Base-by-base conservation (phyloP, 2,113 vertebrate species). In the Barnardius zonarius region DNA sequence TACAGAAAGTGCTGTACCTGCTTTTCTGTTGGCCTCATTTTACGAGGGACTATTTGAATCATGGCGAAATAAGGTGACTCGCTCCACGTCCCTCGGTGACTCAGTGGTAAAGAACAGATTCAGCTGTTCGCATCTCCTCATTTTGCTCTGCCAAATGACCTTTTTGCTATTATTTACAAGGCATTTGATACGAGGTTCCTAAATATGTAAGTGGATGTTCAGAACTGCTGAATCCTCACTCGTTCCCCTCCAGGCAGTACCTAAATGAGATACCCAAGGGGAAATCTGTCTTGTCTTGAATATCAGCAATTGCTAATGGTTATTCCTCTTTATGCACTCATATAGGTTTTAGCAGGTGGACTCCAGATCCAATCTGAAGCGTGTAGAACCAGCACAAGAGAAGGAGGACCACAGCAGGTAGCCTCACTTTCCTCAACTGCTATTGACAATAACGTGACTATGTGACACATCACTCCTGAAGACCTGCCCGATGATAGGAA, bases 161-260 rank as follows among this genome's bases (percentile, higher is more conserved):
- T 75, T 89, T 89, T 63, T 15, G 5, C 74, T 83, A 0, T 77
- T 79, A 95, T 94, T 82, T 35, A 68, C n/a, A 69, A 86, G 6
- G 1, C n/a, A 28, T 94, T 88, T 84, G 55, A 83, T 83, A 72
- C 61, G 33, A 93, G 19, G 31, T 73, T 89, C 83, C 88, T 95
- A 76, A 95, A 92, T 82, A 52, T 30, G 62, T 82, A 76, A 79
- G 44, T 48, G 92, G 74, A 43, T 73, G 39, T 73, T 93, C 86
- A 82, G 67, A 95, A 94, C 27, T 91, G 92, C 95, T 87, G 92
- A 96, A 70, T 82, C n/a, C 49, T 96, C 86, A 63, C 74, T 92
- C 73, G 70, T 43, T 93, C 17, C 57, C 74, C 73, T 92, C 88
- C 77, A 86, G 88, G 86, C 88, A 72, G 48, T 86, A 66, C 69